Evolutionary conservation across 2,113 vertebrate species (phyloP), one percentile per base, ranked within the genome.

Genomic region (Xenotilapia longispinis): DNA sequence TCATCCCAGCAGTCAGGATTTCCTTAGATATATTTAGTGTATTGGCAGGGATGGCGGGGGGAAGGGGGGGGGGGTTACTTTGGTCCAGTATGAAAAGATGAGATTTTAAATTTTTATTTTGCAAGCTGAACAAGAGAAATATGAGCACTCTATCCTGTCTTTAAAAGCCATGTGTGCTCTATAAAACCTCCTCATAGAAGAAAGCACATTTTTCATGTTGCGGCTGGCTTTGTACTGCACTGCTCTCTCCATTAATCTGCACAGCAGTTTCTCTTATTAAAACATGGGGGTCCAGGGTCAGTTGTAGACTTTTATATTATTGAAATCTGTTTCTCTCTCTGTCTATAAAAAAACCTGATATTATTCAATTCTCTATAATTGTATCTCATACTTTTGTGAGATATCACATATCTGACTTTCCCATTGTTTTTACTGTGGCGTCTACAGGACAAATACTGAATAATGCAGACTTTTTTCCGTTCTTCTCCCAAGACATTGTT

Each of bases 371-470:
- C 13, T 23, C 3, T n/a, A 6, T 31, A 45, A 58, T 86, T 83
- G 47, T 15, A 54, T 51, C 31, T 31, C 13, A 40, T 55, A 81
- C 10, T 21, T 65, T 42, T 14, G 65, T 9, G 65, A 42, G 36
- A 42, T 26, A 47, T 45, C 38, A 28, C 12, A 11, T 68, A 78
- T 11, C 45, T 75, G 10, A 36, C 82, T 84, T 75, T 49, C 14
- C 70, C 4, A 9, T 17, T 85, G 54, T 19, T 80, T 85, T 58
- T 83, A 73, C 91, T 94, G 78, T 85, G 65, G 49, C 92, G 79
- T 94, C 94, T 93, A 84, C 55, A 87, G 84, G 58, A 87, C 53
- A 89, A 92, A 93, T 82, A 92, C 55, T 82, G 36, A 84, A 79
- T 68, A 87, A 85, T 87, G 33, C 49, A 42, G 68, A 63, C 84